Percentiles rank a stretch among this genome's conserved stretches.
Evolutionary conservation across 92 coral and sea anemone species (phyloP).

Genomic region (Epizoanthus ramosus): DNA sequence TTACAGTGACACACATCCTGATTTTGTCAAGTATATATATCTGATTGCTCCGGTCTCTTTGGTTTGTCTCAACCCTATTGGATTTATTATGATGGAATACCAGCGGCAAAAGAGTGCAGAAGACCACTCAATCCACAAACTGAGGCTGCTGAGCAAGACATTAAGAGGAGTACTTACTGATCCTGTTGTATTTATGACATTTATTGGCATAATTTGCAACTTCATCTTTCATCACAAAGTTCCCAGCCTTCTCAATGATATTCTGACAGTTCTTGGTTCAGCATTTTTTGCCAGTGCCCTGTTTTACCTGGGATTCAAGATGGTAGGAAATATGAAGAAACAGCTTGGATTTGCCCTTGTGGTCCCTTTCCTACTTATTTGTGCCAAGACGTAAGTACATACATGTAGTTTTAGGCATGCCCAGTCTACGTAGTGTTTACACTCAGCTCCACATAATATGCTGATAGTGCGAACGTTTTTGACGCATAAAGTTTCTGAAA

Average conservation of each 20-base stretch:
- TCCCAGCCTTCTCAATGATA: slow-evolving; percentile 57
- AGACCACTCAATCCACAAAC: slow-evolving; percentile 47
- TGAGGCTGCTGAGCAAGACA: slow-evolving; percentile 55
- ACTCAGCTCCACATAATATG: background rate
- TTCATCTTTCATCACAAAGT: slow-evolving; percentile 57
- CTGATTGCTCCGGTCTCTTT: slow-evolving; percentile 77
- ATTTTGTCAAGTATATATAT: slow-evolving; percentile 78
- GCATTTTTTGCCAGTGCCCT: slow-evolving; percentile 86
- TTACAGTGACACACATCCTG: slow-evolving; percentile 72
- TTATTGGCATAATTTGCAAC: slow-evolving; percentile 76
- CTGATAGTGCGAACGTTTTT: background rate
- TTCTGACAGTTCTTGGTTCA: slow-evolving; percentile 69
- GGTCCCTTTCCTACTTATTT: slow-evolving; percentile 75
- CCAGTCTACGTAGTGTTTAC: background rate
- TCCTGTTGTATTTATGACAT: slow-evolving; percentile 83
- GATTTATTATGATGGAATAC: slow-evolving; percentile 78
- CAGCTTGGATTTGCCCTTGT: slow-evolving; percentile 72
- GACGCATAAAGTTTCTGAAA: background rate
- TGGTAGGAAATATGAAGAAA: slow-evolving; percentile 89
- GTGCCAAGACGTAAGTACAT: slow-evolving; percentile 90
- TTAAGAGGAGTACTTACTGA: slow-evolving; percentile 67
- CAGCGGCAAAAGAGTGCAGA: slow-evolving; percentile 55
- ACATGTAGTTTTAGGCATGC: background rate
- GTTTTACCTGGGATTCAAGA: slow-evolving; percentile 86
- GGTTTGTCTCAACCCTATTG: slow-evolving; percentile 69